A percentile compares a stretch with the other conserved stretches of the same genome.
Evolutionary conservation across 2,888 invertebrate genomes (phyloP).

Genomic region (Ferdinandea cuprea): DNA sequence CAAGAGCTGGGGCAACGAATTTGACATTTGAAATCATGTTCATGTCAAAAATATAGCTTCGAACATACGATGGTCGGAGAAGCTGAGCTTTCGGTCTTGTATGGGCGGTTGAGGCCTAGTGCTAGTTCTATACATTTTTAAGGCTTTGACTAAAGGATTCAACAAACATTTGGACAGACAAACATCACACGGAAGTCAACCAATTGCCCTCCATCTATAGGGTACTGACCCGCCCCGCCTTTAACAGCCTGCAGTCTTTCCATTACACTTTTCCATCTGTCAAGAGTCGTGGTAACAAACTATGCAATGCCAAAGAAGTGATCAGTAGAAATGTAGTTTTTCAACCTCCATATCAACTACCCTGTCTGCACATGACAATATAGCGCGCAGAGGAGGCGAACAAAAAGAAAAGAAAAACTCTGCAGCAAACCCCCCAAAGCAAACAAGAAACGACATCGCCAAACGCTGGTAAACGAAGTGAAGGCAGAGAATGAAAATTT

Average conservation of each 20-base stretch:
- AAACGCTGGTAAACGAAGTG: neutral
- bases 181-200: too few relatives aligned
- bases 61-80: too few relatives aligned
- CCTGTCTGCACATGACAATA: slow-evolving; percentile 8
- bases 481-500: slow-evolving; percentile 37
- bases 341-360: slow-evolving; percentile 12
- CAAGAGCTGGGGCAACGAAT: too few relatives aligned
- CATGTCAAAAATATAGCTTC: too few relatives aligned
- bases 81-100: too few relatives aligned
- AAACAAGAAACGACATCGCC: slow-evolving; percentile 10
- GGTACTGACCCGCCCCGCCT: neutral
- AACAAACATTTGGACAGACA: too few relatives aligned
- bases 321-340: slow-evolving; percentile 51
- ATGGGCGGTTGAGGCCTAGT: too few relatives aligned
- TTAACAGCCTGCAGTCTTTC: neutral
- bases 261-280: neutral
- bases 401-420: too few relatives aligned
- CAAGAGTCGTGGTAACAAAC: slow-evolving; percentile 12
- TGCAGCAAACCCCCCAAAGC: neutral
- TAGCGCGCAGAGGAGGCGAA: neutral
- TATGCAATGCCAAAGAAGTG: slow-evolving; percentile 34
- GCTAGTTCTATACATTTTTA: too few relatives aligned
- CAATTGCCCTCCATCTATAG: neutral
- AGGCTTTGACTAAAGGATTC: too few relatives aligned
- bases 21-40: too few relatives aligned